Base-by-base conservation (phyloP, 2,797 vertebrate genomes). In the Syndactyla subalaris region DNA sequence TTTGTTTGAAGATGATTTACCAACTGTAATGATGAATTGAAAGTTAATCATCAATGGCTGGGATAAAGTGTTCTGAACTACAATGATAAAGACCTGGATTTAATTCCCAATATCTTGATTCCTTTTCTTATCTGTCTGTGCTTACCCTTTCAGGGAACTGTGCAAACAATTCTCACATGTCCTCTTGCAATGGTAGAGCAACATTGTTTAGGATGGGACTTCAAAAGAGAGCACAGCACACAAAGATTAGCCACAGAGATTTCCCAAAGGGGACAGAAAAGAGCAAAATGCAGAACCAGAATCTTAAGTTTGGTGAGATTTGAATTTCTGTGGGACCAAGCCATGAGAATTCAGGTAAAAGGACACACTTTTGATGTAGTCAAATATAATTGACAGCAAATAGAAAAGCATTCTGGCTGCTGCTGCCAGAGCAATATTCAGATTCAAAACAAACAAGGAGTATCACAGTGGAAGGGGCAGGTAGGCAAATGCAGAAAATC, bases 51-150 rank as follows among this genome's bases (percentile, higher is more conserved):
- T 91, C 63, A 79, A 14, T 88, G 85, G 77, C 59, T 32, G 62
- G 85, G 76, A 85, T 92, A 81, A 95, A 92, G 72, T 65, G 74
- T 74, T 90, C 74, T 92, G 85, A 91, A 91, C 85, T 43, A 67
- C 23, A 77, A 12, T 59, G 84, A 84, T 93, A 85, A 96, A 96
- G 92, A 93, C 68, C 57, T 93, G 91, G 93, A 94, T 94, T 96
- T 92, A 95, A 85, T 70, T 95, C 83, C 65, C 83, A 83, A 27
- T 96, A 93, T 92, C 85, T 94, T 71, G 80, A 92, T 94, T 95
- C 58, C 38, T 77, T 80, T 74, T 63, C 66, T 91, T 80, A 82
- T 85, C 87, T 23, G 3, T 36, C 73, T 92, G 54, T 54, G 79
- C 39, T 89, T 93, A 38, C 48, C 46, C 85, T 92, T 86, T 63